Percentiles rank a stretch among this genome's conserved stretches.
phyloP scores from a whole-genome alignment of 2,113 vertebrate genomes.

The Saccopteryx bilineata region DNA sequence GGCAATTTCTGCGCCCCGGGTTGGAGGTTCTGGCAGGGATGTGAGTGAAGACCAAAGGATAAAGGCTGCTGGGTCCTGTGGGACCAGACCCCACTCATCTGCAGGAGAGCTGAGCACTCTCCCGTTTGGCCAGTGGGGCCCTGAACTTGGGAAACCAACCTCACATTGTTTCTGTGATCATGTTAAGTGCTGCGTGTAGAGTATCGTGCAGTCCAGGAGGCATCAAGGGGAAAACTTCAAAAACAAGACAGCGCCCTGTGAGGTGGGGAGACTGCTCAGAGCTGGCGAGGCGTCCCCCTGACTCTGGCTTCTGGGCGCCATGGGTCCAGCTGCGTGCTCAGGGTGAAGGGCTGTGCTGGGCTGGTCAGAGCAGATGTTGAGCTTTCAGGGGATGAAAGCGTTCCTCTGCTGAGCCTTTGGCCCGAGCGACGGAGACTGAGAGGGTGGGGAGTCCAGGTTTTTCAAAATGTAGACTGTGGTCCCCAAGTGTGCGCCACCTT shows the following conservation, averaged over 20 bases:
- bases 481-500: background rate
- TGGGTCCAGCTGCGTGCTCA: background rate
- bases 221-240: background rate
- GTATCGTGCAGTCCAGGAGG: background rate
- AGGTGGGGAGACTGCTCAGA: background rate
- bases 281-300: fast-evolving
- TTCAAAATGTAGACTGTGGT: background rate
- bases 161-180: fast-evolving
- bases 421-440: background rate
- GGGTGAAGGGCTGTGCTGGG: background rate
- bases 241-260: background rate
- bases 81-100: background rate
- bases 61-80: background rate
- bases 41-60: background rate
- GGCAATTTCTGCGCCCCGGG: background rate
- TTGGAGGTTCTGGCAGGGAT: background rate
- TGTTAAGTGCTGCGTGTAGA: background rate
- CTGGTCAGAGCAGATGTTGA: background rate
- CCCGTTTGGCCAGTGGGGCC: background rate
- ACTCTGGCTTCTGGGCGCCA: fast-evolving
- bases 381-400: background rate
- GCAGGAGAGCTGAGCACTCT: too few species aligned
- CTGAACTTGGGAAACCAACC: background rate
- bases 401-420: background rate
- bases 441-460: fast-evolving